Conservation (phyloP, 2,113 vertebrate genomes). For the Actinemys pallida region DNA sequence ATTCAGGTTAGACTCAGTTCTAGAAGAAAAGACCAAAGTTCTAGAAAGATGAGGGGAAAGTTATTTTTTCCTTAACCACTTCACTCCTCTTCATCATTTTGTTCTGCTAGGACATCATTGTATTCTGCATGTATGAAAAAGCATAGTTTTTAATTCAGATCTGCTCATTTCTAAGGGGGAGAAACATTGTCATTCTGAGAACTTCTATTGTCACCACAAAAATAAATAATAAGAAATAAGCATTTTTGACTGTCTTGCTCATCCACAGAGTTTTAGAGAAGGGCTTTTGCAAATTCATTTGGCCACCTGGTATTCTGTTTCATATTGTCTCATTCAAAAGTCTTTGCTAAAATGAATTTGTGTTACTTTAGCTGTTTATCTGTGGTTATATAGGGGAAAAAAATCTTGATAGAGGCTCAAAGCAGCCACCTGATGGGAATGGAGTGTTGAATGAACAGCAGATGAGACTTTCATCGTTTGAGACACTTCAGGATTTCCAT, state of each 20-base stretch:
- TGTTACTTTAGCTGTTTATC: neutral
- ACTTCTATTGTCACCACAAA: neutral
- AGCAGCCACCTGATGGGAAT: neutral
- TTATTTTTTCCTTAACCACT: neutral
- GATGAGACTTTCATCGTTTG: constrained; percentile 2
- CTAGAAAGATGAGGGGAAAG: neutral
- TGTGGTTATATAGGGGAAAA: neutral
- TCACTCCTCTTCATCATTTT: neutral
- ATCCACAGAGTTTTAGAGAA: neutral
- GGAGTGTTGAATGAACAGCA: neutral
- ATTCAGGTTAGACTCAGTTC: neutral
- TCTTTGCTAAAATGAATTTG: neutral
- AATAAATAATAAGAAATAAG: neutral
- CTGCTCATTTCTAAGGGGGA: neutral
- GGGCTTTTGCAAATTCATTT: neutral
- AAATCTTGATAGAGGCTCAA: neutral
- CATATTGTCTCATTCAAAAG: neutral
- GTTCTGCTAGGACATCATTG: neutral
- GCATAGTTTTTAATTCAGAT: neutral
- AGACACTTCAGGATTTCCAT: constrained; percentile 30
- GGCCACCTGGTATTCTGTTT: neutral
- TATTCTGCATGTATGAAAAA: neutral
- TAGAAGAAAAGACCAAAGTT: neutral
- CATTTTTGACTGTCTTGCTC: neutral
- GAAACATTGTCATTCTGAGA: neutral